These are phyloP conservation scores for Chloroclysta siterata DNA, from an alignment of 2,888 invertebrate genomes.

Conservation along the genomic window DNA sequence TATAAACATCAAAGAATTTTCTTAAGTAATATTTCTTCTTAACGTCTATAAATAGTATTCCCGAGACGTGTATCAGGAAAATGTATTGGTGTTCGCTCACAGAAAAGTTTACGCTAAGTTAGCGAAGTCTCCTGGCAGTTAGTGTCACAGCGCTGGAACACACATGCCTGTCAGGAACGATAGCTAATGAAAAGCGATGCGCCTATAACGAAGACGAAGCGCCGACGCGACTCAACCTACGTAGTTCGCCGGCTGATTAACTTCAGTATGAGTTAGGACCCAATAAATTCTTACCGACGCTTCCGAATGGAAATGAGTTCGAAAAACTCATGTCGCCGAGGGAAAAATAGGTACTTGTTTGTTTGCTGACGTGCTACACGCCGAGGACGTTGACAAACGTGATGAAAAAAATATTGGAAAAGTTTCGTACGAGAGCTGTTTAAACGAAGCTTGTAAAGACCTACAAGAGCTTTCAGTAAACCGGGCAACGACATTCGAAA, in stretches of 20 bases:
- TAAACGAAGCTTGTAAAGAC: slow-evolving; percentile 54
- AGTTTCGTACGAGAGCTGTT: slow-evolving; percentile 62
- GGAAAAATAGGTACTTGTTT: slow-evolving; percentile 64
- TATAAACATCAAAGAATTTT: slow-evolving; percentile 33
- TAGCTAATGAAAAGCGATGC: slow-evolving; percentile 74
- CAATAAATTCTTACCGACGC: slow-evolving; percentile 65
- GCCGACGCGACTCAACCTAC: slow-evolving; percentile 49
- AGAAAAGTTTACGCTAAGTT: slow-evolving; percentile 58
- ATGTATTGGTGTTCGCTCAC: slow-evolving; percentile 44
- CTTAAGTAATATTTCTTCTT: slow-evolving; percentile 35
- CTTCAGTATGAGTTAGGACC: slow-evolving; percentile 50
- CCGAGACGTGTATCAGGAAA: slow-evolving; percentile 34
- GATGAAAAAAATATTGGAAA: slow-evolving; percentile 81
- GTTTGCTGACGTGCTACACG: slow-evolving; percentile 70
- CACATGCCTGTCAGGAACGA: slow-evolving; percentile 56
- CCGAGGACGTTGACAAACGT: slow-evolving; percentile 68
- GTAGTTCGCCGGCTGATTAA: slow-evolving; percentile 55
- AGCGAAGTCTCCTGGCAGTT: slow-evolving; percentile 52
- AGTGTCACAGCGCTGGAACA: slow-evolving; percentile 50
- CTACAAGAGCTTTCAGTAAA: slow-evolving; percentile 45
- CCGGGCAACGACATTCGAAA: slow-evolving; percentile 39
- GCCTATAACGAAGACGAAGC: slow-evolving; percentile 68
- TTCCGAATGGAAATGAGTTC: slow-evolving; percentile 71
- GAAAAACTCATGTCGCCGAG: slow-evolving; percentile 65
- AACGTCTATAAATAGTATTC: slow-evolving; percentile 36